A percentile compares a stretch with the other conserved stretches of the same genome.
phyloP scores from a whole-genome alignment of 2,888 invertebrate species.

The Pseudanteris insignis region DNA sequence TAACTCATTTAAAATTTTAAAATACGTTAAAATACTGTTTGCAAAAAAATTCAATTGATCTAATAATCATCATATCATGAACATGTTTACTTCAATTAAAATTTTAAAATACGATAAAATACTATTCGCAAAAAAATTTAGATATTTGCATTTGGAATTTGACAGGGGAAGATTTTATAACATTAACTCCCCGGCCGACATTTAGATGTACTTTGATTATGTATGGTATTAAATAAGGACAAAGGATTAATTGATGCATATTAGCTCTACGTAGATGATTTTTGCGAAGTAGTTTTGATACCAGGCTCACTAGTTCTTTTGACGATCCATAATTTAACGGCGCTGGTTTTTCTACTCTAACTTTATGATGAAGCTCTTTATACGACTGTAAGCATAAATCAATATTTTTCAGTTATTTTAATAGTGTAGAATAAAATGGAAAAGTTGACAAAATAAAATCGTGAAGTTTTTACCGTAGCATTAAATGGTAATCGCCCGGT shows the following conservation, averaged over 20 bases:
- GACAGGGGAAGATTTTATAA: slow-evolving; percentile 7
- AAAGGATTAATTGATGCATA: slow-evolving; percentile 54
- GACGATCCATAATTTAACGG: slow-evolving; percentile 43
- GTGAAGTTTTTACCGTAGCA: slow-evolving; percentile 26
- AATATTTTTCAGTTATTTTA: no score
- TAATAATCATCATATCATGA: not conserved
- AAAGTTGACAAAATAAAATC: no score
- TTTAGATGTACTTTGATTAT: slow-evolving; percentile 54
- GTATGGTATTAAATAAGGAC: slow-evolving; percentile 52
- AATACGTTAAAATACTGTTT: no score
- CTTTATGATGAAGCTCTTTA: slow-evolving; percentile 48
- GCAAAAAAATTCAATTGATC: not conserved
- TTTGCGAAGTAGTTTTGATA: slow-evolving; percentile 58
- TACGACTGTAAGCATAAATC: slow-evolving; percentile 38
- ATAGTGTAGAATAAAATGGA: no score
- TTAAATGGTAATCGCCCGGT: slow-evolving; percentile 23
- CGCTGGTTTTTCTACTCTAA: slow-evolving; percentile 46
- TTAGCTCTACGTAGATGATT: slow-evolving; percentile 51
- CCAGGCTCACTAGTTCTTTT: slow-evolving; percentile 47
- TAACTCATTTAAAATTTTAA: no score
- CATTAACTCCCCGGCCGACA: slow-evolving; percentile 50
- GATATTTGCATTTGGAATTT: slow-evolving; percentile 42
- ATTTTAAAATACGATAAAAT: not conserved
- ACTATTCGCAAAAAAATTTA: slow-evolving; percentile 12
- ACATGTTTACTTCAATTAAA: no score